Percentiles rank a stretch among this genome's conserved stretches.
These are phyloP conservation scores for Drosophila paramelanica DNA, from an alignment of 2,888 invertebrate species.

Conservation along the genomic window DNA sequence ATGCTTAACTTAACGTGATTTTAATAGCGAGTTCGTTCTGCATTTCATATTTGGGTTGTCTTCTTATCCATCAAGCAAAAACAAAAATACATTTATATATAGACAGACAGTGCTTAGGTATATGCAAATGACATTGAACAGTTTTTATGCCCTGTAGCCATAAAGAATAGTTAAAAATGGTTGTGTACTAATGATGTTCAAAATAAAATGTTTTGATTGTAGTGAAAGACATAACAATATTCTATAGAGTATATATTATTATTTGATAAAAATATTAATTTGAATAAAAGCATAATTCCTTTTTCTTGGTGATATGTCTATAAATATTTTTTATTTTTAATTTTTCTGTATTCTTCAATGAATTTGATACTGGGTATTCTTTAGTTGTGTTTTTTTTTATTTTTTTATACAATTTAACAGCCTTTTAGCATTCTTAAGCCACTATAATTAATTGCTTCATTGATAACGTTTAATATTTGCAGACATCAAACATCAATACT, in stretches of 20 bases:
- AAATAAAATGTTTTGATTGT: too few species aligned
- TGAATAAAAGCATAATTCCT: too few species aligned
- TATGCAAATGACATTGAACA: constrained; percentile 64
- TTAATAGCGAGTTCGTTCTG: constrained; percentile 58
- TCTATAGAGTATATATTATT: too few species aligned
- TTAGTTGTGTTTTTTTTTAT: neutral
- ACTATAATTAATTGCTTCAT: constrained; percentile 58
- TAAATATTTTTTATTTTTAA: neutral
- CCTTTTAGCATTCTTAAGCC: constrained; percentile 26
- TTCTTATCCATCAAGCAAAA: constrained; percentile 13
- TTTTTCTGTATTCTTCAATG: neutral
- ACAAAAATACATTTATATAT: constrained; percentile 13
- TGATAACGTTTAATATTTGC: constrained; percentile 41
- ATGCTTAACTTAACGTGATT: constrained; percentile 74
- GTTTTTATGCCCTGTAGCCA: constrained; percentile 12
- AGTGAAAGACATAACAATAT: too few species aligned
- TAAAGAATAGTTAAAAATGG: too few species aligned
- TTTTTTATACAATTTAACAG: neutral
- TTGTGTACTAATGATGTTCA: too few species aligned
- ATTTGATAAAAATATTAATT: too few species aligned
- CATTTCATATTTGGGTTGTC: constrained; percentile 47
- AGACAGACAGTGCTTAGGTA: constrained; percentile 18
- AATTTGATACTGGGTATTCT: neutral
- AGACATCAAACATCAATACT: constrained; percentile 10
- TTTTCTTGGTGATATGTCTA: neutral